Evolutionary conservation across 2,888 invertebrate genomes (phyloP).

Genomic region (Petrolisthes manimaculis): DNA sequence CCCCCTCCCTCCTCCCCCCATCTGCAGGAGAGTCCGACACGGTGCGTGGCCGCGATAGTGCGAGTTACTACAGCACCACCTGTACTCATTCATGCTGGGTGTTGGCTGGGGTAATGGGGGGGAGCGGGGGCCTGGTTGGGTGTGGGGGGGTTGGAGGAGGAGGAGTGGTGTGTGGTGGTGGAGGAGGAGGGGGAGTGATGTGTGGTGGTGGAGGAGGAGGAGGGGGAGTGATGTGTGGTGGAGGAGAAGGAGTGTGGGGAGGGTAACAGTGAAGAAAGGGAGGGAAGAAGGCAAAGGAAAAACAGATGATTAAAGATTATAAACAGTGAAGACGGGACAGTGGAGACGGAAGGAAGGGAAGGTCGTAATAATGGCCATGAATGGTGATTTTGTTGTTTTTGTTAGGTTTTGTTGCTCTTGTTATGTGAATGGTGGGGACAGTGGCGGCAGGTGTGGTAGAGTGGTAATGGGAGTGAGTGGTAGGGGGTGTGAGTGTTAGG

Average conservation of each 20-base stretch:
- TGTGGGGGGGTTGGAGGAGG: background rate
- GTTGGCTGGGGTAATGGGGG: background rate
- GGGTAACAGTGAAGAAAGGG: background rate
- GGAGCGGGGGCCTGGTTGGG: background rate
- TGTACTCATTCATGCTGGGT: constrained; percentile 45
- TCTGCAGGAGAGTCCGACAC: constrained; percentile 27
- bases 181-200: background rate
- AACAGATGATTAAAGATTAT: too few relatives aligned
- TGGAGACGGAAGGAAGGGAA: background rate
- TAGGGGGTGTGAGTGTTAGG: constrained; percentile 9
- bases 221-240: too few relatives aligned
- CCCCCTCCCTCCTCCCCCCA: background rate
- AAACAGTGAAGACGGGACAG: background rate
- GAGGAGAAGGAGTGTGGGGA: background rate
- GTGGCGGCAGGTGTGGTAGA: background rate
- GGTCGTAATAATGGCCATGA: too few relatives aligned
- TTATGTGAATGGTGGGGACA: background rate
- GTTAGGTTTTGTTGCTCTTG: background rate
- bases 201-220: background rate
- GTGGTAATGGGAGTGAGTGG: background rate
- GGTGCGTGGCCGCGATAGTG: constrained; percentile 59
- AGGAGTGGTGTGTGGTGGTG: background rate
- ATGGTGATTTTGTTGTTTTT: background rate
- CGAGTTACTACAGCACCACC: constrained; percentile 42
- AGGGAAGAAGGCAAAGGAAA: background rate